Evolutionary conservation across 2,888 invertebrate genomes (phyloP), one percentile per base, ranked within the genome.

Genomic region (Tetragonisca angustula): DNA sequence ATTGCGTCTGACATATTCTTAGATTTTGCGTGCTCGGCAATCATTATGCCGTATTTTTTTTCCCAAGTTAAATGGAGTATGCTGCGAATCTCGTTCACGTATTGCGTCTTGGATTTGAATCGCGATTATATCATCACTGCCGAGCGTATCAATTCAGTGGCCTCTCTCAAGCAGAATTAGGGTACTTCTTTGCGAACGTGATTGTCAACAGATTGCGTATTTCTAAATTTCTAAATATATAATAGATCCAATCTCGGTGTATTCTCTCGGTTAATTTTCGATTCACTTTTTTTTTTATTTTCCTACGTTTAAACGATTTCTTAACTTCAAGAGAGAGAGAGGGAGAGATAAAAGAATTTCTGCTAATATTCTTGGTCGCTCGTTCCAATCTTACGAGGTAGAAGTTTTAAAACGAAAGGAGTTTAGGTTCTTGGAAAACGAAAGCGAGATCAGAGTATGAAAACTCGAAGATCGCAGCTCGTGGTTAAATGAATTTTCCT

Each of bases 51-150:
- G 17, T 5, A 9, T 17, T 17, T 49, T 76, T 68, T 27, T 27
- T 6, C n/a, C 17, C 11, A 0, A 3, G 27, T 49, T n/a, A 49
- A 43, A 27, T 17, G 32, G 24, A 21, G 5, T 43, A 62, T 74
- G 24, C 56, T 17, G 19, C 32, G 56, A 54, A 77, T 76, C 68
- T 61, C 70, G 71, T 85, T 83, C 68, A 64, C 70, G 71, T 85
- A 86, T 81, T 78, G 68, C 79, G 72, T 77, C 69, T 86, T 78
- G 49, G 78, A 87, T 88, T 84, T 79, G 83, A 85, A 79, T 74
- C n/a, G n/a, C 56, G 2, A n/a, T 56, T 56, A 21, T 13, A 56
- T n/a, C 0, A n/a, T 56, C 9, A 43, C 43, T 43, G 43, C 9
- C 43, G 43, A 43, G 43, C 43, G 43, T 43, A 43, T 43, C 9